These are phyloP conservation scores for Nycticryphes semicollaris DNA, from an alignment of 2,113 vertebrate genomes.

Conservation along the genomic window DNA sequence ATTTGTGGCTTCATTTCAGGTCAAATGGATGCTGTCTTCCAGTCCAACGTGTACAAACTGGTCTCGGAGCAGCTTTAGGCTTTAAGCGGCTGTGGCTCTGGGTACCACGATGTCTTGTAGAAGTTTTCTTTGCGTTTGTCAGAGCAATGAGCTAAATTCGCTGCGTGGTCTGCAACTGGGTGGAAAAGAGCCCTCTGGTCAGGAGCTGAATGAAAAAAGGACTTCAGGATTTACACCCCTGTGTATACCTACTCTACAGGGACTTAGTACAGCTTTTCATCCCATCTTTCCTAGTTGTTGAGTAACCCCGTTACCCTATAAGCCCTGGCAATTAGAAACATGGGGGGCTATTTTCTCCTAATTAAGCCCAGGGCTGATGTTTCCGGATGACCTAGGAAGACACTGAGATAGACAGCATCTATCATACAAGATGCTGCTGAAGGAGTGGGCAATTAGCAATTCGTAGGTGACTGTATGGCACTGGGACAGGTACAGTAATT, in stretches of 20 bases:
- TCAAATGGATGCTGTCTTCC: not conserved
- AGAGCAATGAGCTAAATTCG: rapidly evolving
- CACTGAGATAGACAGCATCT: not conserved
- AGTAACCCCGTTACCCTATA: not conserved
- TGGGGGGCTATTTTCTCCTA: not conserved
- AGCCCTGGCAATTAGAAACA: not conserved
- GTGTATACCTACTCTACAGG: rapidly evolving
- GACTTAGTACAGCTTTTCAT: not conserved
- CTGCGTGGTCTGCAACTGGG: not conserved
- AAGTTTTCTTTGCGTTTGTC: not conserved
- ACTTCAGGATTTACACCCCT: not conserved
- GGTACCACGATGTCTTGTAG: not conserved
- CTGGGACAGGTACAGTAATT: not conserved
- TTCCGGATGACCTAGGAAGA: not conserved
- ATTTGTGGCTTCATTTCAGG: not conserved
- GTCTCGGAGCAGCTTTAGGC: not conserved
- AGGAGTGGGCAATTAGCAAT: not conserved
- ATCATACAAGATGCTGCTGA: not conserved
- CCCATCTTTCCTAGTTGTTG: not conserved
- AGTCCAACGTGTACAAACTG: not conserved
- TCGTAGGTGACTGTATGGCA: not conserved
- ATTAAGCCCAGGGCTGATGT: not conserved
- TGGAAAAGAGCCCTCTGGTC: not conserved
- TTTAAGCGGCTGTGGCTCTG: not conserved
- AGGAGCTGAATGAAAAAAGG: not conserved